Evolutionary conservation across 1,140 invertebrate species (phyloP), one percentile per base, ranked within the genome.

Genomic region (Pachypeltis micranthus): DNA sequence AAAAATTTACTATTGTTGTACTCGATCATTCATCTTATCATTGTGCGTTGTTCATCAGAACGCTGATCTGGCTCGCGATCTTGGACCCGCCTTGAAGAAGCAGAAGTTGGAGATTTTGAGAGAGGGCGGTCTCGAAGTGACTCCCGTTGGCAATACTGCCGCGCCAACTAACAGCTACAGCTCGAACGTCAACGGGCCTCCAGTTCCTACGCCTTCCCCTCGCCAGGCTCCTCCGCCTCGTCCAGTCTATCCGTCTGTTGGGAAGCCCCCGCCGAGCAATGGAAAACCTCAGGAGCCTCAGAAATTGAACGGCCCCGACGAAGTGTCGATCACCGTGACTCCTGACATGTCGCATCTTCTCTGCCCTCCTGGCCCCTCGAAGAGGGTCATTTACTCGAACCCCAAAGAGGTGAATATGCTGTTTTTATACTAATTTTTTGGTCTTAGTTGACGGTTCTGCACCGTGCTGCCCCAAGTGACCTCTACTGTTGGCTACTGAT

Each of bases 81-180:
- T 61, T 4, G 54, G 72, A 75, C 55, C 75, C 59, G 76, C 83
- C 4, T 21, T 65, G 14, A 86, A 86, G 68, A 85, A 84, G 68
- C 79, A 83, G 57, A 86, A 87, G 68, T 73, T 87, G 4, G 86
- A 88, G 59, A 86, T 87, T 25, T 74, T 88, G 23, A 82, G 85
- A 58, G 82, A 87, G 61, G 80, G 85, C 2, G 85, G 85, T 0
- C 74, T 87, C 3, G 85, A 88, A 69, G 85, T 87, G 0, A 87
- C 85, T 0, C 79, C 85, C 0, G 78, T 86, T 0, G 51, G 61
- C 21, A 56, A 27, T 24, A 3, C 34, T 21, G 7, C 62, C 2
- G 4, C 23, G 1, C 55, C 56, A 1, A 51, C 44, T 7, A 27
- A 19, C n/a, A 59, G 34, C n/a, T 25, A 34, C 16, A 39, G n/a